Percentiles rank a stretch among this genome's conserved stretches.
Evolutionary conservation across 2,888 invertebrate genomes (phyloP).

Genomic region (Latheticus oryzae): DNA sequence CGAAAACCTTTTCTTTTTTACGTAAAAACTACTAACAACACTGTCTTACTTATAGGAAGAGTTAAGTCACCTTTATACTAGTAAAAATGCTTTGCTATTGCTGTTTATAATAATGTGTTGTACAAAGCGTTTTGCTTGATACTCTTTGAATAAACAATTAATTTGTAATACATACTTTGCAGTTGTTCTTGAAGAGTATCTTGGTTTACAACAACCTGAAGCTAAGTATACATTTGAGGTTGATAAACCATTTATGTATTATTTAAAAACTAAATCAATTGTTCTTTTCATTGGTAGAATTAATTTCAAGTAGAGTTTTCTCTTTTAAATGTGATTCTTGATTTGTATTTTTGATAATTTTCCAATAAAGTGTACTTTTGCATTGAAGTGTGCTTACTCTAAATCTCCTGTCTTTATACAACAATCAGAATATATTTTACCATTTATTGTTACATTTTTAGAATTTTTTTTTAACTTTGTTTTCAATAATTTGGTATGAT

Average conservation of each 20-base stretch:
- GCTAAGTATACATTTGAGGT: slow-evolving; percentile 14
- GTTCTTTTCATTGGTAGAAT: slow-evolving; percentile 16
- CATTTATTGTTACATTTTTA: no score
- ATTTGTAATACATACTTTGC: no score
- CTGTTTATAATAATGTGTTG: slow-evolving; percentile 4
- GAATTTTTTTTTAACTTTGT: neutral
- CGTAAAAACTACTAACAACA: slow-evolving; percentile 36
- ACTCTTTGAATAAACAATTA: no score
- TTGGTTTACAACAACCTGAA: slow-evolving; percentile 14
- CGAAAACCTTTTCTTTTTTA: slow-evolving; percentile 45
- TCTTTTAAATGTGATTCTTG: neutral
- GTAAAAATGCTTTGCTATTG: slow-evolving; percentile 4
- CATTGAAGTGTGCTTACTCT: slow-evolving; percentile 6
- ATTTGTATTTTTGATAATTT: neutral
- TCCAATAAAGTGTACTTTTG: neutral
- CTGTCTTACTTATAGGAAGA: slow-evolving; percentile 45
- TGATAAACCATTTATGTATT: slow-evolving; percentile 28
- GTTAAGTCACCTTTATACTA: slow-evolving; percentile 3
- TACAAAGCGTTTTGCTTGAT: no score
- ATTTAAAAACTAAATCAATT: slow-evolving; percentile 4
- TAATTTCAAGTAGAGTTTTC: slow-evolving; percentile 5
- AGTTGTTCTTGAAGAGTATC: slow-evolving; percentile 16
- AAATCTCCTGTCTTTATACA: no score
- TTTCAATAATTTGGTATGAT: neutral
- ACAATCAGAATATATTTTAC: no score